Base-by-base conservation (phyloP, 2,113 vertebrate species). In the Carassius carassius region DNA sequence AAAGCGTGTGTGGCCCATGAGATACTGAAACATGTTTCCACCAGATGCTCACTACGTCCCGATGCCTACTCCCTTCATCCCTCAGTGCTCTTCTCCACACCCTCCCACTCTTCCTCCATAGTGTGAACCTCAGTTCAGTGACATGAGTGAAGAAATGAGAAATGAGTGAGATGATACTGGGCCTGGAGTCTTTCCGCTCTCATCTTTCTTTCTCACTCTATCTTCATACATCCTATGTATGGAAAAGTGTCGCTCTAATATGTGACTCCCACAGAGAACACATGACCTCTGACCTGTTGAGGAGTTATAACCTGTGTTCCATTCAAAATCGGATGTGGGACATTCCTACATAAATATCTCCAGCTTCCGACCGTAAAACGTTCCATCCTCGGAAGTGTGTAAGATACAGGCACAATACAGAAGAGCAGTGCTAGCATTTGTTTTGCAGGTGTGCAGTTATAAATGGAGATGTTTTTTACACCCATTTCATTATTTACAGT, bases 11-110 rank as follows among this genome's bases (percentile, higher is more conserved):
- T 74, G 60, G 76, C 72, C 72, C 80, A 81, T 21, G 23, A 81
- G 69, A 14, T 56, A 19, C 47, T 49, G 32, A 63, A 62, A 23
- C 87, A 86, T 56, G 47, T 86, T 85, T 87, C 29, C 65, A 76
- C 82, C 89, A 89, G 75, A 87, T 84, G 86, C 85, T 88, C 51
- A 37, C 70, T 47, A 32, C 19, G 25, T 29, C 49, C 54, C 19
- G 32, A 47, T 75, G 47, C 60, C 25, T 14, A 7, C 72, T 75
- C 21, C 32, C 56, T 63, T 44, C 41, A 70, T 56, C 35, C 77
- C n/a, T 51, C 17, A 19, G 0, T 77, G 47, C 58, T n/a, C n/a
- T 16, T 78, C 65, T 60, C 23, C 6, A 14, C 19, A 51, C 62
- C 47, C 32, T 65, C 75, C 73, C 51, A 12, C n/a, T 87, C 47